Conservation (phyloP, 2,113 vertebrate species). For the Pachypanchax playfairii region DNA sequence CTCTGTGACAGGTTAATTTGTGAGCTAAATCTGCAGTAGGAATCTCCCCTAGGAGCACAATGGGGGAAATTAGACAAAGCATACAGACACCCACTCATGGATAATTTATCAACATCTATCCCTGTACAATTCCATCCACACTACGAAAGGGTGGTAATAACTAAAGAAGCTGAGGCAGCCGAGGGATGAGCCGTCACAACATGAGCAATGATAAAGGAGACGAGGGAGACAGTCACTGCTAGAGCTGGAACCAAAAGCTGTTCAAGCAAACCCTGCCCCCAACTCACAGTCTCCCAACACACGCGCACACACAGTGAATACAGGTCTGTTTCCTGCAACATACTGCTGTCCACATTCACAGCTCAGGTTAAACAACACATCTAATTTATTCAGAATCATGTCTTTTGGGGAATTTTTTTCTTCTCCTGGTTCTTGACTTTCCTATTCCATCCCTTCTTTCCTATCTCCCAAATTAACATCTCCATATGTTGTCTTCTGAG, state of each 20-base stretch:
- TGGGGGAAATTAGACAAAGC: slow-evolving; percentile 42
- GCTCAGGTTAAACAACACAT: slow-evolving; percentile 23
- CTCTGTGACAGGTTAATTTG: slow-evolving; percentile 8
- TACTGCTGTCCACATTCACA: slow-evolving; percentile 25
- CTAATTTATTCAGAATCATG: slow-evolving; percentile 34
- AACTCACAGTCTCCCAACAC: slow-evolving; percentile 10
- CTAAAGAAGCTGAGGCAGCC: slow-evolving; percentile 44
- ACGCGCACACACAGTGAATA: background rate
- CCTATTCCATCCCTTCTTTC: background rate
- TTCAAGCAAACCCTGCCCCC: slow-evolving; percentile 49
- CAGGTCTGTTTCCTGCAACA: slow-evolving; percentile 28
- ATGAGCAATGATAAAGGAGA: slow-evolving; percentile 48
- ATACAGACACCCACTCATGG: slow-evolving; percentile 21
- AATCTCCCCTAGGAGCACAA: slow-evolving; percentile 27
- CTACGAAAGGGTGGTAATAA: slow-evolving; percentile 57
- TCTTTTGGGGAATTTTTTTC: background rate
- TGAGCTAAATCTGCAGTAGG: slow-evolving; percentile 13
- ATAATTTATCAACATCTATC: slow-evolving; percentile 34
- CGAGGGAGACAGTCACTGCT: slow-evolving; percentile 43
- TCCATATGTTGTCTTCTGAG: background rate
- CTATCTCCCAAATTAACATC: slow-evolving; percentile 4
- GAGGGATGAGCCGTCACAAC: slow-evolving; percentile 25
- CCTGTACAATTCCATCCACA: slow-evolving; percentile 28
- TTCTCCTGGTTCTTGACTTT: slow-evolving; percentile 1
- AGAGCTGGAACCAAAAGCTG: slow-evolving; percentile 55